Percentiles rank a stretch among this genome's conserved stretches.
phyloP scores from a whole-genome alignment of 2,113 vertebrate species.

The Carassius gibelio region DNA sequence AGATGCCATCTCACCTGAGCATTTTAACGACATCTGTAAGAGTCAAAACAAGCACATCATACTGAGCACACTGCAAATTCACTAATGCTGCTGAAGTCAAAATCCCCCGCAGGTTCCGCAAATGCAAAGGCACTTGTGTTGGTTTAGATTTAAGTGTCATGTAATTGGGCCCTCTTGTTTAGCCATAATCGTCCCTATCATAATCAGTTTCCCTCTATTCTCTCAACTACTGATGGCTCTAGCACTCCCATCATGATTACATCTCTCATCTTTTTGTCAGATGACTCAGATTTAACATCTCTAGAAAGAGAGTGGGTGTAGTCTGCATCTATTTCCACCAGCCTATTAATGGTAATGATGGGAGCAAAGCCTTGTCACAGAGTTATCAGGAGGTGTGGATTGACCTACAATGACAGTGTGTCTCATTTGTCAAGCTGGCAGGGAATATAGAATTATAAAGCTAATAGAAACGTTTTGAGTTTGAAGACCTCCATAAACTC shows the following conservation, averaged over 20 bases:
- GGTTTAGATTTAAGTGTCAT: conserved; percentile 28
- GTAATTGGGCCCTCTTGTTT: conserved; percentile 15
- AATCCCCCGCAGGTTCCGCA: not conserved
- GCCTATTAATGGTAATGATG: conserved; percentile 35
- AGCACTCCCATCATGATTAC: conserved; percentile 7
- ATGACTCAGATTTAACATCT: conserved; percentile 28
- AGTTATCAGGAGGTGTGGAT: conserved; percentile 1
- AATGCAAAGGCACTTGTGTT: conserved; percentile 5
- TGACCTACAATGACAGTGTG: conserved; percentile 21
- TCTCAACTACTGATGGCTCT: conserved; percentile 1
- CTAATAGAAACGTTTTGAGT: conserved; percentile 1
- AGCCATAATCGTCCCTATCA: conserved; percentile 25
- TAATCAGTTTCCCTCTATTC: conserved; percentile 24
- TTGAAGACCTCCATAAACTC: conserved; percentile 25
- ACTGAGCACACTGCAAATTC: not conserved
- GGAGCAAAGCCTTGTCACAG: conserved; percentile 15
- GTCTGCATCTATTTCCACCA: conserved; percentile 2
- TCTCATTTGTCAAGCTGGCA: conserved; percentile 1
- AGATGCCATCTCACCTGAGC: not conserved
- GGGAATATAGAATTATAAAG: conserved; percentile 18
- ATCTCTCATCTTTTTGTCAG: conserved; percentile 32
- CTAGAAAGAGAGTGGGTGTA: not conserved
- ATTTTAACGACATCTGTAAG: not conserved
- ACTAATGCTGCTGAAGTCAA: not conserved
- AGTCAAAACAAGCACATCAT: not conserved